A percentile compares a stretch with the other conserved stretches of the same genome.
These are phyloP conservation scores for Schmidtea mediterranea DNA, from an alignment of 1,140 invertebrate genomes.

Conservation along the genomic window DNA sequence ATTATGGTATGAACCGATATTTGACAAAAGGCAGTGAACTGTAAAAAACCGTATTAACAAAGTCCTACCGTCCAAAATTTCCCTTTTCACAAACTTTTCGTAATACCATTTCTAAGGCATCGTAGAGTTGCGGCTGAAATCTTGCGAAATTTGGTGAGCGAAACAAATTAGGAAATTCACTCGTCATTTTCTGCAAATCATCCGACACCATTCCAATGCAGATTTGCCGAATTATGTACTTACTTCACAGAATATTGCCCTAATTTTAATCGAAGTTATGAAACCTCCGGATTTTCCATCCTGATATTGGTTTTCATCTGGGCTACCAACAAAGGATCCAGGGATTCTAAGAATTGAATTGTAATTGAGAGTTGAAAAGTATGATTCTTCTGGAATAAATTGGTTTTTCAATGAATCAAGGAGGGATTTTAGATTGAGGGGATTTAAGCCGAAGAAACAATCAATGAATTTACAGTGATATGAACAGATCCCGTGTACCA, in stretches of 20 bases:
- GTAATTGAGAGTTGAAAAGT: slow-evolving; percentile 10
- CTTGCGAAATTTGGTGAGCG: slow-evolving; percentile 19
- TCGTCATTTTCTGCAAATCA: too few species aligned
- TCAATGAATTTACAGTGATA: not conserved
- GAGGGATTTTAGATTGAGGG: not conserved
- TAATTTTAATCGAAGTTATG: not conserved
- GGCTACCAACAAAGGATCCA: slow-evolving; percentile 7
- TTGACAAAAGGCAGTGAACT: too few species aligned
- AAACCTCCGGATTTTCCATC: too few species aligned
- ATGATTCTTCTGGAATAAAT: slow-evolving; percentile 10
- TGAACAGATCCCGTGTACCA: slow-evolving; percentile 7
- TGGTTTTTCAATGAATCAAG: slow-evolving; percentile 3
- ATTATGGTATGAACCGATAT: too few species aligned
- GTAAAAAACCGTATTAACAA: too few species aligned
- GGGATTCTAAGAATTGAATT: slow-evolving; percentile 9
- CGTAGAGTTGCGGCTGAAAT: slow-evolving; percentile 13
- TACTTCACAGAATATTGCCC: not conserved
- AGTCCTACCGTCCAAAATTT: too few species aligned
- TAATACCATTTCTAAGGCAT: slow-evolving; percentile 16
- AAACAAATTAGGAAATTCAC: slow-evolving; percentile 15
- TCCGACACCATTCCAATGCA: too few species aligned
- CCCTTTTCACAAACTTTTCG: too few species aligned
- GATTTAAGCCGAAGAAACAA: slow-evolving; percentile 7
- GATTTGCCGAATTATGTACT: slow-evolving; percentile 6
- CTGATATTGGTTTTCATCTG: not conserved